Conservation (phyloP, 2,113 vertebrate species). For the Hiodon alosoides region DNA sequence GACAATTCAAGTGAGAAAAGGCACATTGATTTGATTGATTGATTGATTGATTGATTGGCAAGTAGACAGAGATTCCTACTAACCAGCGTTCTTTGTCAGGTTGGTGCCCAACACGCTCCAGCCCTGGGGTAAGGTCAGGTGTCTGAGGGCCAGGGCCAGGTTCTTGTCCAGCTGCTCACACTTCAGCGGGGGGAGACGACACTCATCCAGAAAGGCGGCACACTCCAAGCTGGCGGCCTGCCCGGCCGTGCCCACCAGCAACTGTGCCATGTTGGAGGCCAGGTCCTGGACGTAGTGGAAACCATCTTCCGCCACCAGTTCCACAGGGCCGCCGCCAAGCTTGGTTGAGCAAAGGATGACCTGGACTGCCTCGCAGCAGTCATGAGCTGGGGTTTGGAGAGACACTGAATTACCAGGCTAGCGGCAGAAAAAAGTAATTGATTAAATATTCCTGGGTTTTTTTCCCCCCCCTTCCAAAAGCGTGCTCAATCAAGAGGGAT, state of each 20-base stretch:
- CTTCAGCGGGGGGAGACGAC: slow-evolving; percentile 73
- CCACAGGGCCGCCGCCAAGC: slow-evolving; percentile 55
- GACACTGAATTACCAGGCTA: not conserved
- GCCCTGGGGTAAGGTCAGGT: slow-evolving; percentile 74
- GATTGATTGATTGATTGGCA: not conserved
- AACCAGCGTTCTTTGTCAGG: slow-evolving; percentile 45
- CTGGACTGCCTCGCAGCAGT: slow-evolving; percentile 85
- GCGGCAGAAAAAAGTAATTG: not conserved
- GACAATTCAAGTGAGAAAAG: not conserved
- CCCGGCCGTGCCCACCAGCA: slow-evolving; percentile 80
- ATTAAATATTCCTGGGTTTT: too few species aligned
- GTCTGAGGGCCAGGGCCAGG: slow-evolving; percentile 79
- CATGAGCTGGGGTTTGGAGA: slow-evolving; percentile 67
- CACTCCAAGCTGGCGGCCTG: slow-evolving; percentile 79
- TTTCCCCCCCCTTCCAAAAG: too few species aligned
- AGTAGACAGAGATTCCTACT: slow-evolving; percentile 13
- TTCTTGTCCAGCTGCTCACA: slow-evolving; percentile 81
- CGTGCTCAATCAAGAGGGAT: too few species aligned
- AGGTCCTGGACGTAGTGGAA: slow-evolving; percentile 87
- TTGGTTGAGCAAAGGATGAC: slow-evolving; percentile 76
- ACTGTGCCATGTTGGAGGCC: slow-evolving; percentile 87
- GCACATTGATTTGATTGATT: too few species aligned
- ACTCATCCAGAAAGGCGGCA: slow-evolving; percentile 77
- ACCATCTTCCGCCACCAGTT: slow-evolving; percentile 69
- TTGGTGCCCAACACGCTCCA: slow-evolving; percentile 83